Conservation (phyloP, 2,888 invertebrate genomes). For the Rutpela maculata region DNA sequence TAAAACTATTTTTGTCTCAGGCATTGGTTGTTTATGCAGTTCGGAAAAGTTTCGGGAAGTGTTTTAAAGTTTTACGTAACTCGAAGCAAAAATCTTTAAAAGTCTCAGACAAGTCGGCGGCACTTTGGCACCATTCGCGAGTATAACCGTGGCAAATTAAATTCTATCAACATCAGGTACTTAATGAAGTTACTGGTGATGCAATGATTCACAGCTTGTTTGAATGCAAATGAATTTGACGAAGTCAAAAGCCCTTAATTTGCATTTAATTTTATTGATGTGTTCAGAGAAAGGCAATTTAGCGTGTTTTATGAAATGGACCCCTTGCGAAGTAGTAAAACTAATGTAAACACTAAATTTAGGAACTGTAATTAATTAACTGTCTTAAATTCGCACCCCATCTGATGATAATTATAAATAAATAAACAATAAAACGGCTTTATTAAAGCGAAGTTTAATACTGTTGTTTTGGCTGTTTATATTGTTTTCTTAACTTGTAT, state of each 20-base stretch:
- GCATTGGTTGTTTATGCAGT: not conserved
- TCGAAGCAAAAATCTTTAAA: not conserved
- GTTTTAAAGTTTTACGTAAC: not conserved
- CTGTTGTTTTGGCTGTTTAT: no score
- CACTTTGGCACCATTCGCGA: not conserved
- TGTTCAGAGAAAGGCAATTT: not conserved
- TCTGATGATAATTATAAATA: no score
- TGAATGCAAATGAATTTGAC: slow-evolving; percentile 4
- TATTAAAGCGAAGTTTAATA: no score
- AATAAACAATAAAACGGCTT: no score
- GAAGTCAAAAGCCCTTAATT: slow-evolving; percentile 5
- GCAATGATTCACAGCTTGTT: not conserved
- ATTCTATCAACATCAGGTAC: not conserved
- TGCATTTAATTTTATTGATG: not conserved
- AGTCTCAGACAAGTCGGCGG: not conserved
- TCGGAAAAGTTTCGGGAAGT: not conserved
- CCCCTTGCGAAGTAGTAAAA: not conserved
- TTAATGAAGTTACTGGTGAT: slow-evolving; percentile 7
- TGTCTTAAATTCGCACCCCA: no score
- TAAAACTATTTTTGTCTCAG: not conserved
- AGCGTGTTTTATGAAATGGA: not conserved
- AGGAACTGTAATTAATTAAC: no score
- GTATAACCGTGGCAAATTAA: not conserved
- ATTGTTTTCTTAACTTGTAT: no score
- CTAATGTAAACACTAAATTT: not conserved